These are phyloP conservation scores for Sebastes diploproa DNA, from an alignment of 2,797 vertebrate genomes.

Conservation along the genomic window DNA sequence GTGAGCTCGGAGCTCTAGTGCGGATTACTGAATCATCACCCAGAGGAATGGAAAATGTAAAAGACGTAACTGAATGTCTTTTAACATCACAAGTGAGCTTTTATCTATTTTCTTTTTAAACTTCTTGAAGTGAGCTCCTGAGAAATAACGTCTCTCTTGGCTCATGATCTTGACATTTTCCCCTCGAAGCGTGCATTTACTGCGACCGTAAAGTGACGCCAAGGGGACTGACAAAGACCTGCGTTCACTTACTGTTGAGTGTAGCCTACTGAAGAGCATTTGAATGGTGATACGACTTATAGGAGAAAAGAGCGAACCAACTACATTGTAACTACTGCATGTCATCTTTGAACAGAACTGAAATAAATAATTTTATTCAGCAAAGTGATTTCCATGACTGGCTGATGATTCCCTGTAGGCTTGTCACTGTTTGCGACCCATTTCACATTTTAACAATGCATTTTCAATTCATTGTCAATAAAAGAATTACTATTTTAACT, in stretches of 20 bases:
- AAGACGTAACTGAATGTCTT: slow-evolving; percentile 14
- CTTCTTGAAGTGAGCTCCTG: not conserved
- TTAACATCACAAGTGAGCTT: not conserved
- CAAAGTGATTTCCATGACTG: too few relatives aligned
- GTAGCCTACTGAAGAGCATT: not conserved
- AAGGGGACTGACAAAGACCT: not conserved
- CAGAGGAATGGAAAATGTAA: slow-evolving; percentile 8
- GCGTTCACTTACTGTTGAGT: not conserved
- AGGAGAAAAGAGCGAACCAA: not conserved
- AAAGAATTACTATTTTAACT: too few relatives aligned
- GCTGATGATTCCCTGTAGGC: too few relatives aligned
- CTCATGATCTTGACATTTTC: slow-evolving; percentile 1
- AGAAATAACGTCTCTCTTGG: not conserved
- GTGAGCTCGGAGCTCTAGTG: slow-evolving; percentile 11
- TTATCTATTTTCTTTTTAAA: slow-evolving; percentile 23
- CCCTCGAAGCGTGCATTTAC: too few relatives aligned
- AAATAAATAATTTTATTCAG: too few relatives aligned
- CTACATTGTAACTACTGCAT: too few relatives aligned
- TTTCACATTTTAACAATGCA: too few relatives aligned
- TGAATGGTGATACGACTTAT: not conserved
- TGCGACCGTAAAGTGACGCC: too few relatives aligned
- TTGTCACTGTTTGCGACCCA: too few relatives aligned
- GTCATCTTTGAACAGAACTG: too few relatives aligned
- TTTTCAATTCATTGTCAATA: too few relatives aligned
- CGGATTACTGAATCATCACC: slow-evolving; percentile 28